These are phyloP conservation scores for Dermochelys coriacea DNA, from an alignment of 2,797 vertebrate species.

Conservation along the genomic window DNA sequence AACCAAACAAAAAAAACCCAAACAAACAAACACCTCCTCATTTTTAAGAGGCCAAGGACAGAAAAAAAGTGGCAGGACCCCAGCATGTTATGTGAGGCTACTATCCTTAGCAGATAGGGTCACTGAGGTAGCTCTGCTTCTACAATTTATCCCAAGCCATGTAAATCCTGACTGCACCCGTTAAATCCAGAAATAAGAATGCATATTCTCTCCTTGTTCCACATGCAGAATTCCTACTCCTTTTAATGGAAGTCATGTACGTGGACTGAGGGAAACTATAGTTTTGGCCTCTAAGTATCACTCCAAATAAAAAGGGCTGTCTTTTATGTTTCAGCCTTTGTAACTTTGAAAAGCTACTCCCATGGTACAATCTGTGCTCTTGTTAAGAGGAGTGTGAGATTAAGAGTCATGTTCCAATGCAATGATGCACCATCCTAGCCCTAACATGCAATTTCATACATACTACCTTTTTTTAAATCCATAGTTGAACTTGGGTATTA, in stretches of 20 bases:
- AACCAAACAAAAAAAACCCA: too few species aligned
- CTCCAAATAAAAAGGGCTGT: neutral
- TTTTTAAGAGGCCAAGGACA: neutral
- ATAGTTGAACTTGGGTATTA: neutral
- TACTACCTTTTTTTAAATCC: neutral
- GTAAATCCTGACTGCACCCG: neutral
- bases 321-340: neutral
- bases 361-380: slow-evolving; percentile 12
- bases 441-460: neutral
- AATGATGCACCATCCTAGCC: neutral
- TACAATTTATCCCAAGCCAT: neutral
- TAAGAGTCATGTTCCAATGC: neutral
- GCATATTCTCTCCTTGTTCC: neutral
- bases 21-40: too few species aligned
- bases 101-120: neutral
- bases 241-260: neutral
- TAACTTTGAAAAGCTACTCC: neutral
- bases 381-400: slow-evolving; percentile 26
- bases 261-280: neutral
- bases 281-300: neutral
- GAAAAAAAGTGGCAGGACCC: neutral
- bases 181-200: neutral
- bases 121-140: neutral
- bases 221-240: neutral
- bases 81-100: neutral